phyloP scores from a whole-genome alignment of 1,140 invertebrate genomes.

The Panulirus ornatus region DNA sequence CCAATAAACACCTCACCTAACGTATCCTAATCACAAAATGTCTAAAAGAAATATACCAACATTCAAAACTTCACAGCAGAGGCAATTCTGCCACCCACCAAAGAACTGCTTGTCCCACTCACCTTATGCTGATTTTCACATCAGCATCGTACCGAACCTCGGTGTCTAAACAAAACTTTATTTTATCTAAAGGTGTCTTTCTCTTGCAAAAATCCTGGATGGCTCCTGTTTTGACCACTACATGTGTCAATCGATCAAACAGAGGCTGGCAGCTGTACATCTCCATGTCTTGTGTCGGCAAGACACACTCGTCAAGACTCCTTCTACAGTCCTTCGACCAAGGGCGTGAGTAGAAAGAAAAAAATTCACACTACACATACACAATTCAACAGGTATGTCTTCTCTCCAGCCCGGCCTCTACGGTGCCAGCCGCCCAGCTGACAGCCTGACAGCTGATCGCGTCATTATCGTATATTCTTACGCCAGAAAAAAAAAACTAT shows the following conservation, averaged over 20 bases:
- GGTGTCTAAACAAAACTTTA: constrained; percentile 21
- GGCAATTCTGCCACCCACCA: not conserved
- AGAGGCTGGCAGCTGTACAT: constrained; percentile 46
- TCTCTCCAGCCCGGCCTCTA: too few species aligned
- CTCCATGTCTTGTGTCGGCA: not conserved
- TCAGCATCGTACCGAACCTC: constrained; percentile 20
- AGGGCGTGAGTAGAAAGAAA: too few species aligned
- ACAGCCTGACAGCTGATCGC: too few species aligned
- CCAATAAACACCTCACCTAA: not conserved
- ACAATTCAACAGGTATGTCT: too few species aligned
- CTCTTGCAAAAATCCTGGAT: constrained; percentile 5
- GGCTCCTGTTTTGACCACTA: constrained; percentile 28
- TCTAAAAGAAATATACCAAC: not conserved
- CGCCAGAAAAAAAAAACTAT: too few species aligned
- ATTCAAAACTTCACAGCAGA: not conserved
- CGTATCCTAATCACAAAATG: not conserved
- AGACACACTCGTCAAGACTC: too few species aligned
- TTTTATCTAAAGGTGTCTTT: constrained; percentile 34
- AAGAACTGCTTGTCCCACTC: not conserved
- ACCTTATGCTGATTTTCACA: constrained; percentile 34
- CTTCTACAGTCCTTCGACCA: too few species aligned
- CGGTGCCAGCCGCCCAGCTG: too few species aligned
- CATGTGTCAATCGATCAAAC: constrained; percentile 31
- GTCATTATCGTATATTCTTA: too few species aligned
- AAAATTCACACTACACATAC: too few species aligned